Conservation (phyloP, 1,140 invertebrate genomes). For the Caenorhabditis inopinata region DNA sequence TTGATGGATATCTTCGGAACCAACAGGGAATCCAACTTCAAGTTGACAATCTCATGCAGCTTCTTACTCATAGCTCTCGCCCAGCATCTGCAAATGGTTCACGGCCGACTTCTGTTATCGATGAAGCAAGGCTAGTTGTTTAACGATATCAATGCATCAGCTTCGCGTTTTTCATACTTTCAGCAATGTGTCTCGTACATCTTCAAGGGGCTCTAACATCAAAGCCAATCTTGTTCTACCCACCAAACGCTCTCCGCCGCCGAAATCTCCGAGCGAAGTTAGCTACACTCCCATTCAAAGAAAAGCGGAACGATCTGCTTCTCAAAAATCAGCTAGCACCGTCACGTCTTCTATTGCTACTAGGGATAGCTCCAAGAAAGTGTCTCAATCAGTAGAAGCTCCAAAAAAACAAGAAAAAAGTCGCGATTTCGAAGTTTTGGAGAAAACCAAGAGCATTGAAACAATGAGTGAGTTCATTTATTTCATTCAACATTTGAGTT, state of each 20-base stretch:
- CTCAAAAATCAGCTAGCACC: background rate
- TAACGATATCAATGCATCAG: background rate
- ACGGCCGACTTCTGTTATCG: background rate
- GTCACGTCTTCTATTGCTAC: background rate
- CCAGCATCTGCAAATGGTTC: background rate
- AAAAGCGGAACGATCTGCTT: background rate
- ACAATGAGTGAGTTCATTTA: background rate
- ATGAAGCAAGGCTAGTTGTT: background rate
- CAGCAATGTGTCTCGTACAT: background rate
- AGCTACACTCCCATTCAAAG: background rate
- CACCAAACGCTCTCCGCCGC: background rate
- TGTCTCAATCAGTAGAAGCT: background rate
- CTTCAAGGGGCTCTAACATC: background rate
- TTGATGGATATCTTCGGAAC: slow-evolving; percentile 12
- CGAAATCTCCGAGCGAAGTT: background rate
- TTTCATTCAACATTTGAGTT: too few species aligned
- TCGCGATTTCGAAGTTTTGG: background rate
- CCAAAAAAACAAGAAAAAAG: background rate
- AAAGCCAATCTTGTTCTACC: background rate
- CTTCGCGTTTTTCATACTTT: too few species aligned
- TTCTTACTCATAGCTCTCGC: slow-evolving; percentile 9
- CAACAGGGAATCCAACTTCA: background rate
- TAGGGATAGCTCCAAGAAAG: background rate
- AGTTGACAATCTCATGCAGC: slow-evolving; percentile 14
- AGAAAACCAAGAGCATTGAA: slow-evolving; percentile 22